A percentile compares a stretch with the other conserved stretches of the same genome.
These are phyloP conservation scores for Alloplasta piceator DNA, from an alignment of 2,888 invertebrate genomes.

Conservation along the genomic window DNA sequence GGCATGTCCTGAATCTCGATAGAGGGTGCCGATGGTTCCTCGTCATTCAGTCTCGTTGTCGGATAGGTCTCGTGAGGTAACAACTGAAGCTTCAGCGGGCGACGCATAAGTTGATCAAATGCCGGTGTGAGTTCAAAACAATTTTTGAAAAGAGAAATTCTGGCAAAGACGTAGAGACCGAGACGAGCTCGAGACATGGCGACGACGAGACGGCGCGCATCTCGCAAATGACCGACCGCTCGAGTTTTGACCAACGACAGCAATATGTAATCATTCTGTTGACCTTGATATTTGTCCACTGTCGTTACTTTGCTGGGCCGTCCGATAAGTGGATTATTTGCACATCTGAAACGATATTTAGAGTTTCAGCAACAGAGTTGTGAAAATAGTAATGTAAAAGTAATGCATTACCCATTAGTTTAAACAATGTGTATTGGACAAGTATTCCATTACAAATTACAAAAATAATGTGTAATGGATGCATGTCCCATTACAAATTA, in stretches of 20 bases:
- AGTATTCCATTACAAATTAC: no score
- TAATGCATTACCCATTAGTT: no score
- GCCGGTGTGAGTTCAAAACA: slow-evolving; percentile 98
- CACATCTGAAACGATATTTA: slow-evolving; percentile 87
- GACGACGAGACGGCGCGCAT: slow-evolving; percentile 97
- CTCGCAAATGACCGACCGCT: slow-evolving; percentile 98
- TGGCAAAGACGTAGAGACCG: slow-evolving; percentile 97
- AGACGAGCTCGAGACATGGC: slow-evolving; percentile 99
- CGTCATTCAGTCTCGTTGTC: slow-evolving; percentile 85
- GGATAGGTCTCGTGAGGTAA: slow-evolving; percentile 93
- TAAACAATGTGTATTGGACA: no score
- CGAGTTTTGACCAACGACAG: slow-evolving; percentile 97
- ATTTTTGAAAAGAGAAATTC: slow-evolving; percentile 96
- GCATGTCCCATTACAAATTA: no score
- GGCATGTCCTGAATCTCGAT: slow-evolving; percentile 93
- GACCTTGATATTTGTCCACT: slow-evolving; percentile 99
- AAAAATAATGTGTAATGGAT: no score
- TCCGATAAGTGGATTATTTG: slow-evolving; percentile 97
- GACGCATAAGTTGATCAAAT: slow-evolving; percentile 93
- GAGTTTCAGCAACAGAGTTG: no score
- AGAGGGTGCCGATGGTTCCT: slow-evolving; percentile 83
- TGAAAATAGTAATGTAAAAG: no score
- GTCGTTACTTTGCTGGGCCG: slow-evolving; percentile 96
- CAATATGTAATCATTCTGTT: slow-evolving; percentile 99
- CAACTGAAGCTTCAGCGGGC: slow-evolving; percentile 92